These are phyloP conservation scores for Poecile atricapillus DNA, from an alignment of 2,113 vertebrate species.

Conservation along the genomic window DNA sequence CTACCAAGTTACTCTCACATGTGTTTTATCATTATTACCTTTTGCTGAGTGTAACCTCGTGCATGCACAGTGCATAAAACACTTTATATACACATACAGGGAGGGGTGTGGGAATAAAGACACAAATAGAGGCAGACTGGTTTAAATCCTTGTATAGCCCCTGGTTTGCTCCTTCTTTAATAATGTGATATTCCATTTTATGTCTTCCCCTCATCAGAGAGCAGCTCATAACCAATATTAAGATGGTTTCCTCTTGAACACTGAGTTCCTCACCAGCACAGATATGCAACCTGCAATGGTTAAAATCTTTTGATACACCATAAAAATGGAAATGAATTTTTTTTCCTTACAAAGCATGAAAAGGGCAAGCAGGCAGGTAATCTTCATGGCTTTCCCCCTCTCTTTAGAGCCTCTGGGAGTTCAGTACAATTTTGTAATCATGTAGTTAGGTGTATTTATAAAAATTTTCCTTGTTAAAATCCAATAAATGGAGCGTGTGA, in stretches of 20 bases:
- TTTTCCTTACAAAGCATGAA: neutral
- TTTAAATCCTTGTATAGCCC: neutral
- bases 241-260: neutral
- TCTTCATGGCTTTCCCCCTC: neutral
- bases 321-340: neutral
- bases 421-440: slow-evolving; percentile 5
- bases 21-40: neutral
- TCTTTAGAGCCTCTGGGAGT: neutral
- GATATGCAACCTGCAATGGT: neutral
- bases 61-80: neutral
- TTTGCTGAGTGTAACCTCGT: neutral
- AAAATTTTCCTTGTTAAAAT: slow-evolving; percentile 41
- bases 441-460: slow-evolving; percentile 1
- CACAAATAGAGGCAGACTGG: neutral
- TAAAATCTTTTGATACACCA: neutral
- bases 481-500: neutral
- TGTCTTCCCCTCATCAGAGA: neutral
- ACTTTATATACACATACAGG: neutral
- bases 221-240: neutral
- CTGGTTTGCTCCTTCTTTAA: neutral
- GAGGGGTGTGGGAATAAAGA: neutral
- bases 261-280: neutral
- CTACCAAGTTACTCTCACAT: neutral
- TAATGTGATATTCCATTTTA: neutral
- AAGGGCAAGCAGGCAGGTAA: neutral